Evolutionary conservation across 2,797 vertebrate species (phyloP).

Genomic region (Acanthis flammea): DNA sequence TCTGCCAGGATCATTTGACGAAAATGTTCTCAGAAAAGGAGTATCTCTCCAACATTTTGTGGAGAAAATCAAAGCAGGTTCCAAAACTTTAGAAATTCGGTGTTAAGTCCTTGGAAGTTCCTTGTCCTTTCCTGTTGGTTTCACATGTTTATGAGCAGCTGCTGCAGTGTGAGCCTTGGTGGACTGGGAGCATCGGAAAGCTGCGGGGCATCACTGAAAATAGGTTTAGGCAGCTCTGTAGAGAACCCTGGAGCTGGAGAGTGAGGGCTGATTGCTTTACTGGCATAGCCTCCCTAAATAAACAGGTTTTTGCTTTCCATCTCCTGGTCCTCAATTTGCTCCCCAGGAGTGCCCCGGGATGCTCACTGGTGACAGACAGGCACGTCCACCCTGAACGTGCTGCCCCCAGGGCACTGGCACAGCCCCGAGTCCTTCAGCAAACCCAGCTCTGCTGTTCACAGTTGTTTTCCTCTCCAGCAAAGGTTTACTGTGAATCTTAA

Average conservation of each 20-base stretch:
- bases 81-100: neutral
- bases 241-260: neutral
- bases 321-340: neutral
- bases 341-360: neutral
- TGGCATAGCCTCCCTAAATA: neutral
- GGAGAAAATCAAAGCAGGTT: neutral
- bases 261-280: slow-evolving; percentile 17
- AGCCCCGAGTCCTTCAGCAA: neutral
- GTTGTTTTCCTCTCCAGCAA: neutral
- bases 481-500: slow-evolving; percentile 13
- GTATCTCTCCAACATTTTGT: neutral
- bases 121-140: slow-evolving; percentile 26
- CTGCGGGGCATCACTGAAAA: slow-evolving; percentile 13
- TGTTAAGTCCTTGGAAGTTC: neutral
- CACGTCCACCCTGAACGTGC: accelerated
- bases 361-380: neutral
- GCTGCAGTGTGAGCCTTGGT: neutral
- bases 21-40: neutral
- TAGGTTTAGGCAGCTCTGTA: slow-evolving; percentile 14
- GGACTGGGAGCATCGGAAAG: slow-evolving; percentile 26
- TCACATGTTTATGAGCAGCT: slow-evolving; percentile 32
- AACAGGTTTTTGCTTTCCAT: neutral
- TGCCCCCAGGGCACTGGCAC: neutral
- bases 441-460: neutral
- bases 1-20: neutral